Evolutionary conservation across 2,113 vertebrate species (phyloP).

Genomic region (Vombatus ursinus): DNA sequence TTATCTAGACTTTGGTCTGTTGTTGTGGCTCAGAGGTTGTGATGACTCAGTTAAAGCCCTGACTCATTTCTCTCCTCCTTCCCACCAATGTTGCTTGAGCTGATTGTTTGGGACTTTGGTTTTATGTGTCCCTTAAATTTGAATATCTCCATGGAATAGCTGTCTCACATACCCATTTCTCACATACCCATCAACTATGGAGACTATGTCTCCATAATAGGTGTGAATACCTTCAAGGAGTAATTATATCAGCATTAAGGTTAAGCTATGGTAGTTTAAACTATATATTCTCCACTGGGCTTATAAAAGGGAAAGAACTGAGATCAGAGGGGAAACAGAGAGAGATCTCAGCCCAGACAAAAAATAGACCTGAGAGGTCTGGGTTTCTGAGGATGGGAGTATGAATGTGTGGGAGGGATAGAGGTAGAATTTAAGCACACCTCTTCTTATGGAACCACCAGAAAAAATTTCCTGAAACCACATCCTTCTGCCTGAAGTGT

Average conservation of each 20-base stretch:
- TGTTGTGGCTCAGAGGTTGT: background rate
- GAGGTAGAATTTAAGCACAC: background rate
- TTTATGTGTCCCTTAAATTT: background rate
- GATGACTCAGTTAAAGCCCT: background rate
- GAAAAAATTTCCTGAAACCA: background rate
- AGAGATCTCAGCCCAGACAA: background rate
- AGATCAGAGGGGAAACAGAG: too few relatives aligned
- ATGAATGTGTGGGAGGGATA: background rate
- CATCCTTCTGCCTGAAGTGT: too few relatives aligned
- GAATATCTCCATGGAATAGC: background rate
- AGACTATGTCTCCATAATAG: background rate
- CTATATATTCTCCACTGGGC: background rate
- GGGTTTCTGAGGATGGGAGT: background rate
- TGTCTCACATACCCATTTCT: too few relatives aligned
- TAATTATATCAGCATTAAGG: background rate
- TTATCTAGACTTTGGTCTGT: background rate
- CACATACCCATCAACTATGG: too few relatives aligned
- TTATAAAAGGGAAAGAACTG: background rate
- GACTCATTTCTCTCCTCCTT: background rate
- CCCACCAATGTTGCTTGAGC: background rate
- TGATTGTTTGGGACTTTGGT: background rate
- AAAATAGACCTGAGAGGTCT: too few relatives aligned
- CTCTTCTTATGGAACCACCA: background rate
- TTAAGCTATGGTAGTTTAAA: background rate
- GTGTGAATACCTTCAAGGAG: background rate